phyloP scores from a whole-genome alignment of 2,888 invertebrate species.

The Belgica antarctica region DNA sequence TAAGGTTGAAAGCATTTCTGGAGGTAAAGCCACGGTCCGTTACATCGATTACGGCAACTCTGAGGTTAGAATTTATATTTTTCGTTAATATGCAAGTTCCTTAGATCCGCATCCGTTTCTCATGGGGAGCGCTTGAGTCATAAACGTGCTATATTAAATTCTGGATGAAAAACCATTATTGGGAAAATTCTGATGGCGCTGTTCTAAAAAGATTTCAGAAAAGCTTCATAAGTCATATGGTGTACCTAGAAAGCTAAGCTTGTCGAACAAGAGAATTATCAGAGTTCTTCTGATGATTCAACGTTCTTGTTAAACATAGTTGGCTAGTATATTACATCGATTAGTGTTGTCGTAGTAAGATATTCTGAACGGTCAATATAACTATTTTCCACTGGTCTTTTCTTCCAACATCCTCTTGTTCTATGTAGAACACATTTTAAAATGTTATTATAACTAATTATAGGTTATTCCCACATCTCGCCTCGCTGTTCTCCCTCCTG shows the following conservation, averaged over 20 bases:
- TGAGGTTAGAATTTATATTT: constrained; percentile 61
- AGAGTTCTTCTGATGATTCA: constrained; percentile 37
- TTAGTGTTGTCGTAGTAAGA: constrained; percentile 9
- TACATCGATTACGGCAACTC: constrained; percentile 97
- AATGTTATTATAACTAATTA: not conserved
- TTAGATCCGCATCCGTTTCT: constrained; percentile 56
- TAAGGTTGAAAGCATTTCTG: constrained; percentile 77
- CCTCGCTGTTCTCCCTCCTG: constrained; percentile 79
- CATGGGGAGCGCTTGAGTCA: constrained; percentile 56
- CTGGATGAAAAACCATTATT: not conserved
- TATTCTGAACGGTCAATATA: constrained; percentile 12
- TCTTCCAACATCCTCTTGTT: not conserved
- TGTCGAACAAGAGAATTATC: not conserved
- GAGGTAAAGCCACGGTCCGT: constrained; percentile 73
- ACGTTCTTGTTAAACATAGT: not conserved
- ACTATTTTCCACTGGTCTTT: not conserved
- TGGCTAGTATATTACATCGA: not conserved
- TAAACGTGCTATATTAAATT: constrained; percentile 54
- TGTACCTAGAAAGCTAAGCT: not conserved
- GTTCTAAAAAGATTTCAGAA: constrained; percentile 19
- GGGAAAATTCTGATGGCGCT: not conserved
- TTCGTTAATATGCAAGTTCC: constrained; percentile 52
- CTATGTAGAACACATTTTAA: not conserved
- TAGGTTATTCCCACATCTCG: constrained; percentile 64
- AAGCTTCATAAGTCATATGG: constrained; percentile 11